Conservation (phyloP, 1,140 invertebrate genomes). For the Kradibia gibbosae region DNA sequence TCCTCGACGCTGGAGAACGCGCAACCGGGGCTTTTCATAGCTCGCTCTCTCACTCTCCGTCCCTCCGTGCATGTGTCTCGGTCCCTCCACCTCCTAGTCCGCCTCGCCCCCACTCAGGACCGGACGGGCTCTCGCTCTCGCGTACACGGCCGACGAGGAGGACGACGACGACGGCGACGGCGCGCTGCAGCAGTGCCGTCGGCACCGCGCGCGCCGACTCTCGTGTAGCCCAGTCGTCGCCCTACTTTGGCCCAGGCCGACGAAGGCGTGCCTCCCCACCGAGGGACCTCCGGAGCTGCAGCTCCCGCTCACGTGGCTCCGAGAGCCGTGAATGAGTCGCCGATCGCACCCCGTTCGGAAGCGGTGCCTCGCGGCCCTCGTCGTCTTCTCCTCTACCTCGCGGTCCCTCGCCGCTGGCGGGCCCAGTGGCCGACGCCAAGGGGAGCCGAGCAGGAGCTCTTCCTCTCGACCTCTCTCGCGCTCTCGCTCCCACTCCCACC, state of each 20-base stretch:
- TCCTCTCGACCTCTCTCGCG: slow-evolving; percentile 50
- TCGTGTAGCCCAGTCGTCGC: slow-evolving; percentile 66
- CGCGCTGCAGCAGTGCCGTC: slow-evolving; percentile 55
- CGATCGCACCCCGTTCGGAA: neutral
- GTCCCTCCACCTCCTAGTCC: slow-evolving; percentile 2
- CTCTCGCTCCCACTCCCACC: slow-evolving; percentile 2
- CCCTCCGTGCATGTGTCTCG: slow-evolving; percentile 61
- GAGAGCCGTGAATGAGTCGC: neutral
- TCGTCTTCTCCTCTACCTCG: neutral
- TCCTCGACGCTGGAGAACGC: slow-evolving; percentile 18
- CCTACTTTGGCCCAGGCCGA: slow-evolving; percentile 66
- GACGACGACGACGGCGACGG: slow-evolving; percentile 44
- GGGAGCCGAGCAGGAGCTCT: neutral
- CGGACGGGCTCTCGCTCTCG: slow-evolving; percentile 10
- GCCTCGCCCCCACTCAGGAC: slow-evolving; percentile 6
- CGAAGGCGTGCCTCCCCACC: slow-evolving; percentile 65
- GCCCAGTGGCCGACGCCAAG: too few species aligned
- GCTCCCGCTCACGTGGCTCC: slow-evolving; percentile 10
- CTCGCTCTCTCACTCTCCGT: slow-evolving; percentile 53
- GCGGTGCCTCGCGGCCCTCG: neutral
- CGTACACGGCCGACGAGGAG: slow-evolving; percentile 48
- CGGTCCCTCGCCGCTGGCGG: too few species aligned
- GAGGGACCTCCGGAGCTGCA: neutral
- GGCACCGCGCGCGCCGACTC: slow-evolving; percentile 58
- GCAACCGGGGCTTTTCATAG: slow-evolving; percentile 22